Evolutionary conservation across 2,113 vertebrate genomes (phyloP).

Genomic region (Xiphias gladius): DNA sequence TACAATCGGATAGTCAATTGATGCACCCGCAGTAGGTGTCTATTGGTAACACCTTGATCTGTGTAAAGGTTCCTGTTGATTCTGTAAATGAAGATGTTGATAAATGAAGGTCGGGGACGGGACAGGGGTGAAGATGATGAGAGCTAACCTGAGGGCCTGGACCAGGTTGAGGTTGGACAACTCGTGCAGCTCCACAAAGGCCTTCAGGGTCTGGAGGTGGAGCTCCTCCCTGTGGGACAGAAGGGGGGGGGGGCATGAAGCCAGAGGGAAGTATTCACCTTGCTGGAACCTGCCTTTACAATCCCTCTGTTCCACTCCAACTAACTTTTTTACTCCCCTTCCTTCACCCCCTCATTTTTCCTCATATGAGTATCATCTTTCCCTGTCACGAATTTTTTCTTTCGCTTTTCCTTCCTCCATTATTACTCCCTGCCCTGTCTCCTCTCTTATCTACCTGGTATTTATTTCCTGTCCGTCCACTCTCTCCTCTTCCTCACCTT

Average conservation of each 20-base stretch:
- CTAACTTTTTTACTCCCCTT: not conserved
- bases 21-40: no score
- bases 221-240: slow-evolving; percentile 85
- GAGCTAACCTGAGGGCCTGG: slow-evolving; percentile 92
- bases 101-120: not conserved
- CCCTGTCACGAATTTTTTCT: not conserved
- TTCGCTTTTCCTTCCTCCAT: not conserved
- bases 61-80: no score
- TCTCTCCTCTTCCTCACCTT: slow-evolving; percentile 82
- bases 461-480: no score
- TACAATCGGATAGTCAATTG: no score
- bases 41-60: no score
- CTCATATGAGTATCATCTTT: not conserved
- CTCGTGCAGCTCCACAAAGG: slow-evolving; percentile 94
- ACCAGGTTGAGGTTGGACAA: slow-evolving; percentile 95
- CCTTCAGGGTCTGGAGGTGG: slow-evolving; percentile 92
- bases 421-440: not conserved
- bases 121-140: not conserved
- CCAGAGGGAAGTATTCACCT: not conserved
- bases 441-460: not conserved
- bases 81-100: no score
- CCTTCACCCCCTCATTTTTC: not conserved
- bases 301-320: not conserved
- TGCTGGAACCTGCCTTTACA: not conserved
- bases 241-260: slow-evolving; percentile 23